These are phyloP conservation scores for Alethe diademata DNA, from an alignment of 2,113 vertebrate genomes.

Conservation along the genomic window DNA sequence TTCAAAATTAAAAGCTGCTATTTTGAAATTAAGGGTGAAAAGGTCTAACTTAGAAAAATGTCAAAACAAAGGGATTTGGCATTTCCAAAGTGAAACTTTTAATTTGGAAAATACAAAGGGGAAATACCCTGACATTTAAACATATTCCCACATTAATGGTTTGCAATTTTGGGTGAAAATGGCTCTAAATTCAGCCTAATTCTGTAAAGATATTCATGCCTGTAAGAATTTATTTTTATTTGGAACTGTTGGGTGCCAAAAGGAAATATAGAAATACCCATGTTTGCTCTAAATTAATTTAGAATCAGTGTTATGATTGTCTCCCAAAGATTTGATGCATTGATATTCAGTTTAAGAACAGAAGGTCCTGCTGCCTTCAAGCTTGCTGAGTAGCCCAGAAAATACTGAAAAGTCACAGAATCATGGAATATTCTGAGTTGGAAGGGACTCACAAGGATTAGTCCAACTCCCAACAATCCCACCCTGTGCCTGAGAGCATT, in stretches of 20 bases:
- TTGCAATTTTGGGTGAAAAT: not conserved
- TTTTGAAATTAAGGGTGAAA: conserved; percentile 8
- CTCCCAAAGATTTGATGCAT: not conserved
- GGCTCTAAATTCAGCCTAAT: not conserved
- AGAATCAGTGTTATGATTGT: not conserved
- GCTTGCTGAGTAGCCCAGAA: not conserved
- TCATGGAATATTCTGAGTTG: not conserved
- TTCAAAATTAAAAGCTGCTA: not conserved
- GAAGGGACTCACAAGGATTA: not conserved
- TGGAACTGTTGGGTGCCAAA: not conserved
- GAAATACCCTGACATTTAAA: conserved; percentile 20
- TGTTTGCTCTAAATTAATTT: not conserved
- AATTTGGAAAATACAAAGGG: not conserved
- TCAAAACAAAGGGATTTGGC: conserved; percentile 16
- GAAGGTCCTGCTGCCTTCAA: not conserved
- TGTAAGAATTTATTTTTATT: not conserved
- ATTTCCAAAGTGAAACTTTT: conserved; percentile 24
- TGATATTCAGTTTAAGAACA: not conserved
- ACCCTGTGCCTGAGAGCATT: not conserved
- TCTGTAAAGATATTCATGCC: not conserved
- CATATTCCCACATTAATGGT: not conserved
- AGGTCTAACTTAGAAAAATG: not conserved
- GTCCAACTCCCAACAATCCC: not conserved
- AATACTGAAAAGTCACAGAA: not conserved
- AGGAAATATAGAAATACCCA: fast-evolving